These are phyloP conservation scores for Struthidea cinerea DNA, from an alignment of 2,113 vertebrate genomes.

Conservation along the genomic window DNA sequence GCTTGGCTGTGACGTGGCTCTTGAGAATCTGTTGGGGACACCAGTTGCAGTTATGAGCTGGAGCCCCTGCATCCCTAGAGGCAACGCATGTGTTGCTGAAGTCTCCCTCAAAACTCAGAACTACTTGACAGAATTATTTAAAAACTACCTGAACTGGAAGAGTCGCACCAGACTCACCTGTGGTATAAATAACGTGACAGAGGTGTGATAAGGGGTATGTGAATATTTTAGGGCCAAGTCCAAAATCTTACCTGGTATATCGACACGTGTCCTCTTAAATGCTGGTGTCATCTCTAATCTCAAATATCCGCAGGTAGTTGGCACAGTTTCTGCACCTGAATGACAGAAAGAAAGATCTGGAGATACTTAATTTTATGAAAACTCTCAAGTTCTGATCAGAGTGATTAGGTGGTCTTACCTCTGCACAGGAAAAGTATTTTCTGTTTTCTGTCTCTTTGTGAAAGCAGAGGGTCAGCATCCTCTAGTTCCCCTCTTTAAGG, in stretches of 20 bases:
- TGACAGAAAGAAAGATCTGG: neutral
- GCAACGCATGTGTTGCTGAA: neutral
- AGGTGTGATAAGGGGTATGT: neutral
- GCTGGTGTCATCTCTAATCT: neutral
- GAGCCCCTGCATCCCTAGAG: neutral
- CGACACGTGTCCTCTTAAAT: neutral
- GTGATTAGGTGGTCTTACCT: neutral
- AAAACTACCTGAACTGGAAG: neutral
- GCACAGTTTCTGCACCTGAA: neutral
- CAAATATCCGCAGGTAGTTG: neutral
- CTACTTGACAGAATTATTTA: neutral
- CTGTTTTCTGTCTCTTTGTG: neutral
- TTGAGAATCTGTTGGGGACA: neutral
- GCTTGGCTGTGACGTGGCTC: neutral
- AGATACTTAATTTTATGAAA: neutral
- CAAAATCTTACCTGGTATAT: neutral
- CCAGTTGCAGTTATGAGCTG: neutral
- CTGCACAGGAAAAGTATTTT: neutral
- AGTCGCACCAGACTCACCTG: rapidly evolving
- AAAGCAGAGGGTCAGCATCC: rapidly evolving
- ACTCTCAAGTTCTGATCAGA: neutral
- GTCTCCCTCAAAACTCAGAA: neutral
- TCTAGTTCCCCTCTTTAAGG: neutral
- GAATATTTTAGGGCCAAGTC: neutral
- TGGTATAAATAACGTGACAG: neutral